Base-by-base conservation (phyloP, 2,797 vertebrate genomes). In the Chelon auratus region DNA sequence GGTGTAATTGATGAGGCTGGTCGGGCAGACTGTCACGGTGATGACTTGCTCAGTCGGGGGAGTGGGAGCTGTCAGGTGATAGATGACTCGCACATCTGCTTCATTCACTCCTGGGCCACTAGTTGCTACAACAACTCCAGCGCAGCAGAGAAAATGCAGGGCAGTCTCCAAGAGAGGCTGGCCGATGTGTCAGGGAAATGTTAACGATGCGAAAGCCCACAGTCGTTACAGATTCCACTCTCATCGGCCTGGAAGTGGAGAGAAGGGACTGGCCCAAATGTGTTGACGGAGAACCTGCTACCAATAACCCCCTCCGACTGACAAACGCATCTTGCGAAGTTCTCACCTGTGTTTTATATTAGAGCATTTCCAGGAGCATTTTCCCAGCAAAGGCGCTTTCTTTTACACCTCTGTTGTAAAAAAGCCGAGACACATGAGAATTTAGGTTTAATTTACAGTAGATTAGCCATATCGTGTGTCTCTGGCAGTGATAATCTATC, bases 91-190 rank as follows among this genome's bases (percentile, higher is more conserved):
- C 94, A 94, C 95, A 96, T 96, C 93, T 95, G 95, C 92, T 95
- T 95, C 95, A 95, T 95, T 96, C 95, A 96, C 93, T 93, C 92
- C 91, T 88, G 91, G 87, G 94, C 94, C 90, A 89, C 93, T 75
- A 85, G 96, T 98, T 96, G 95, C 96, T 96, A 96, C 94, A 95
- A 95, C 96, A 96, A 98, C 94, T 87, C 83, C 83, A 91, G 83
- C 39, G 87, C 77, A 58, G 94, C 84, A 71, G 75, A 92, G 95
- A 95, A 96, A 96, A 98, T 96, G 95, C 91, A 86, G 90, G 90
- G 83, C 93, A 87, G 93, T 93, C 92, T 95, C 95, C 92, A 85
- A 92, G 90, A 94, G 93, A 95, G 94, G 95, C 92, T 83, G 91
- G 91, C 87, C 84, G 80, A 91, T 84, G 75, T 92, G 91, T 93